Evolutionary conservation across 2,113 vertebrate species (phyloP).

Genomic region (Campylomormyrus tamandua): DNA sequence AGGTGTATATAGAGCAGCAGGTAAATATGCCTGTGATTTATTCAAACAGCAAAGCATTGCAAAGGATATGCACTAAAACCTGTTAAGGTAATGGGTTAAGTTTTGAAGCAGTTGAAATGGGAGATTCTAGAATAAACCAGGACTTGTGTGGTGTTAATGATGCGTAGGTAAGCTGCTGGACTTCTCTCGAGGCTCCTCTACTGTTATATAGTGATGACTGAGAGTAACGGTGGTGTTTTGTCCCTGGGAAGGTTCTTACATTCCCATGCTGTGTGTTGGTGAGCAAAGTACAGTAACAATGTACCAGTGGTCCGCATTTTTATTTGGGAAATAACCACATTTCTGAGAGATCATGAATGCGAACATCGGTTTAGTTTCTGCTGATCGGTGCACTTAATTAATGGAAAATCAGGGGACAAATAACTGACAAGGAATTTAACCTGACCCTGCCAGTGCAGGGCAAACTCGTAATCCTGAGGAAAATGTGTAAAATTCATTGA

Average conservation of each 20-base stretch:
- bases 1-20: not conserved
- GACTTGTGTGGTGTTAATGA: not conserved
- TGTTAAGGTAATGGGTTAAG: not conserved
- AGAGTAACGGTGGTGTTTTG: not conserved
- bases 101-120: not conserved
- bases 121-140: not conserved
- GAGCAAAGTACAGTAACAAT: not conserved
- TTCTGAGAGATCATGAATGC: not conserved
- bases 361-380: not conserved
- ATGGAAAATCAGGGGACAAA: not conserved
- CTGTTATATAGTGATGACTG: not conserved
- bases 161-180: not conserved
- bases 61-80: not conserved
- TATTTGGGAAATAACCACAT: not conserved
- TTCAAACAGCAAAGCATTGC: not conserved
- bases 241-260: not conserved
- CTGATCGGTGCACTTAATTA: not conserved
- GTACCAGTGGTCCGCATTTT: not conserved
- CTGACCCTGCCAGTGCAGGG: not conserved
- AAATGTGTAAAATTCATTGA: not conserved
- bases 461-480: not conserved
- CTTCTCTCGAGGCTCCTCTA: not conserved
- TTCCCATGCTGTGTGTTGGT: not conserved
- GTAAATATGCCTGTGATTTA: not conserved
- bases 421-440: not conserved